phyloP scores from a whole-genome alignment of 1,140 invertebrate species.

The Drosophila fuyamai region DNA sequence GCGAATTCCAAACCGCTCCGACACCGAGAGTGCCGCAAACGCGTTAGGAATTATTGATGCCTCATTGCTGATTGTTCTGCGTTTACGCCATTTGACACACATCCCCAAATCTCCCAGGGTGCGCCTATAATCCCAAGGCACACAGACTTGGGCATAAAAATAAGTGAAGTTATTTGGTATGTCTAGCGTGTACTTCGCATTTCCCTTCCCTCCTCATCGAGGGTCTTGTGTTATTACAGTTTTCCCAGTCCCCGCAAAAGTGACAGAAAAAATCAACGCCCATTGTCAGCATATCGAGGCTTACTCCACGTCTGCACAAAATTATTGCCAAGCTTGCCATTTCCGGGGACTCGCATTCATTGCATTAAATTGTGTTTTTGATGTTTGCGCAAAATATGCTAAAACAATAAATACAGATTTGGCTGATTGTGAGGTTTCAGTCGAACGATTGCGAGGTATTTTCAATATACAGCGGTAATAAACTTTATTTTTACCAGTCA shows the following conservation, averaged over 20 bases:
- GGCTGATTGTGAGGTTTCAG: constrained; percentile 11
- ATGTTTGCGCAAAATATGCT: constrained; percentile 36
- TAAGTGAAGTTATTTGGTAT: constrained; percentile 81
- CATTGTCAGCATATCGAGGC: constrained; percentile 79
- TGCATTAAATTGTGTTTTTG: constrained; percentile 43
- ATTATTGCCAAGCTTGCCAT: constrained; percentile 42
- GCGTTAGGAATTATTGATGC: constrained; percentile 80
- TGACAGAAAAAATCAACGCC: constrained; percentile 58
- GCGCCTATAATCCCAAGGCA: constrained; percentile 3
- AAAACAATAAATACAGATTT: constrained; percentile 43
- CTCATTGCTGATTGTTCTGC: constrained; percentile 79
- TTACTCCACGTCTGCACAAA: constrained; percentile 21
- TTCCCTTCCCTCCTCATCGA: not conserved
- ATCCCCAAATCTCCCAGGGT: constrained; percentile 14
- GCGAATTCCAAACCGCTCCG: constrained; percentile 21
- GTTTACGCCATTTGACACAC: constrained; percentile 76
- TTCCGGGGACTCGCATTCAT: constrained; percentile 27
- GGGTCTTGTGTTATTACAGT: constrained; percentile 50
- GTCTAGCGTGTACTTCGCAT: constrained; percentile 60
- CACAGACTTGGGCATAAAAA: constrained; percentile 46
- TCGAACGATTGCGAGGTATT: not conserved
- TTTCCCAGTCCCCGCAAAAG: constrained; percentile 18
- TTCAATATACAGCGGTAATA: constrained; percentile 1
- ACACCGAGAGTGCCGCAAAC: constrained; percentile 49
- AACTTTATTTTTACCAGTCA: not conserved